Conservation (phyloP, 92 coral and sea anemone genomes). For the Parazoanthus swiftii region DNA sequence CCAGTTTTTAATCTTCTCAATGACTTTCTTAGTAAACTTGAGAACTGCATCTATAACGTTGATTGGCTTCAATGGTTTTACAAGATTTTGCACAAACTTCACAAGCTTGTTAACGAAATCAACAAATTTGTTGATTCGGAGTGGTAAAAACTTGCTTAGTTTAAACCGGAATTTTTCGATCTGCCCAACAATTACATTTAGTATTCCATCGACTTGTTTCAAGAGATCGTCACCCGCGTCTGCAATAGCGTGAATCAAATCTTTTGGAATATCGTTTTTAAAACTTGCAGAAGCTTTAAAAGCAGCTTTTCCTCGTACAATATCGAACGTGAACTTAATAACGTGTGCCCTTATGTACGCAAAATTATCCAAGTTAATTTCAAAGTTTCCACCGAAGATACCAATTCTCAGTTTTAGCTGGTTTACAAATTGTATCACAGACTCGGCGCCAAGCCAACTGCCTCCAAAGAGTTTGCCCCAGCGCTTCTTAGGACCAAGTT, state of each 20-base stretch:
- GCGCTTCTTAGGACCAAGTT: conserved; percentile 73
- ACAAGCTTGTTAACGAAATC: conserved; percentile 73
- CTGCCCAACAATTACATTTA: conserved; percentile 70
- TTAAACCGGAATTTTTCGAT: conserved; percentile 69
- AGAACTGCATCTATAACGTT: conserved; percentile 66
- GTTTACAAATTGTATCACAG: conserved; percentile 75
- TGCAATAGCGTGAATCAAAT: conserved; percentile 86
- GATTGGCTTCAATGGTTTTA: conserved; percentile 76
- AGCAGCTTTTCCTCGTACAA: conserved; percentile 83
- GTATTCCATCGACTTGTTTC: conserved; percentile 69
- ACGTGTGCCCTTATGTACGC: conserved; percentile 81
- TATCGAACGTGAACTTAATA: conserved; percentile 75
- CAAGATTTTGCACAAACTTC: conserved; percentile 72
- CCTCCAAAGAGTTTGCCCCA: conserved; percentile 90
- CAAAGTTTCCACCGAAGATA: conserved; percentile 92
- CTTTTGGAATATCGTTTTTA: conserved; percentile 96
- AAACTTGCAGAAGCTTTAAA: conserved; percentile 93
- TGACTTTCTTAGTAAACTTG: conserved; percentile 63
- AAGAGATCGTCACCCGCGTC: conserved; percentile 89
- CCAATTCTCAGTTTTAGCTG: conserved; percentile 86
- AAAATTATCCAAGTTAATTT: conserved; percentile 77
- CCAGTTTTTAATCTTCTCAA: conserved; percentile 73
- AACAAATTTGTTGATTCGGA: conserved; percentile 62
- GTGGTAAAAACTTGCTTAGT: conserved; percentile 66
- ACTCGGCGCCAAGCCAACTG: conserved; percentile 81